Conservation (phyloP, 2,888 invertebrate species). For the Pammene fasciana region DNA sequence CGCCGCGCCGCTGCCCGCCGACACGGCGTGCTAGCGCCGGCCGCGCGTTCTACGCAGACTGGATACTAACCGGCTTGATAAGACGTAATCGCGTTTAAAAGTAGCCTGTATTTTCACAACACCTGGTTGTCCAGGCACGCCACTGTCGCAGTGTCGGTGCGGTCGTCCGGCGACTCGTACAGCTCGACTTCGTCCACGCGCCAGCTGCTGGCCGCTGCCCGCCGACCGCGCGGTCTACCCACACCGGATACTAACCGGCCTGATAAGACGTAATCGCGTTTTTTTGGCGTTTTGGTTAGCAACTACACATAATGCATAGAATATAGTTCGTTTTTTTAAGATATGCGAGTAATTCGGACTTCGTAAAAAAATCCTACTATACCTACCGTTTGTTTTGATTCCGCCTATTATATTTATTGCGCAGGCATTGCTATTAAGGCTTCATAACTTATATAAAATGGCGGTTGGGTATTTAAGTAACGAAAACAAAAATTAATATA, state of each 20-base stretch:
- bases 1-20: constrained; percentile 51
- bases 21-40: constrained; percentile 48
- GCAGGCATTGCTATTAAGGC: too few relatives aligned
- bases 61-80: constrained; percentile 7
- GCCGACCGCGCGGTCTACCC: constrained; percentile 43
- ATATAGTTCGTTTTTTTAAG: too few relatives aligned
- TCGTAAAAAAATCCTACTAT: too few relatives aligned
- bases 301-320: too few relatives aligned
- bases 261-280: constrained; percentile 9
- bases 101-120: too few relatives aligned
- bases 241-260: neutral
- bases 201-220: constrained; percentile 81
- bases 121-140: constrained; percentile 82
- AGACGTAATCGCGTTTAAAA: neutral
- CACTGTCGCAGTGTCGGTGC: constrained; percentile 86
- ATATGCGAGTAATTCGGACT: too few relatives aligned
- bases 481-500: too few relatives aligned
- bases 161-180: constrained; percentile 92
- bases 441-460: too few relatives aligned
- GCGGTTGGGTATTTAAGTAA: too few relatives aligned
- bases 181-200: constrained; percentile 92
- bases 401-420: too few relatives aligned
- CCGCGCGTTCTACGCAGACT: neutral
- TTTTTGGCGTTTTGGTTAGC: too few relatives aligned
- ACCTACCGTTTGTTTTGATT: too few relatives aligned